phyloP scores from a whole-genome alignment of 2,797 vertebrate species.

The Heteromormyrus szaboi region DNA sequence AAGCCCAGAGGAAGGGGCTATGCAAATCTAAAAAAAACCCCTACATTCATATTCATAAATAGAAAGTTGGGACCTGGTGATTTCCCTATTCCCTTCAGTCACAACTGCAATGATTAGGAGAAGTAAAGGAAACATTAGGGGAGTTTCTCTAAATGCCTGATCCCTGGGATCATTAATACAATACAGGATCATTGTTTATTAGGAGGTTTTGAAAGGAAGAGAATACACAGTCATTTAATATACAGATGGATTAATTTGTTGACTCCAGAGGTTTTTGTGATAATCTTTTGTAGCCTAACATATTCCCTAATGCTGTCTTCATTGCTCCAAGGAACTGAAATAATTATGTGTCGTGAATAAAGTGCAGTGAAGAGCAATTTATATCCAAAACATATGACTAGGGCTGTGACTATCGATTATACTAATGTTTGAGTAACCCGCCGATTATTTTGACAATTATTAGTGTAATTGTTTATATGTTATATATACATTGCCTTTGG shows the following conservation, averaged over 20 bases:
- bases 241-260: slow-evolving; percentile 46
- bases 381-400: neutral
- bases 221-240: slow-evolving; percentile 36
- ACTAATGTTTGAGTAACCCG: neutral
- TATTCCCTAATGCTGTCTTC: slow-evolving; percentile 36
- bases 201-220: slow-evolving; percentile 31
- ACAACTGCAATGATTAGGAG: slow-evolving; percentile 28
- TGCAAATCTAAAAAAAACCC: neutral
- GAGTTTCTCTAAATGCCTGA: slow-evolving; percentile 34
- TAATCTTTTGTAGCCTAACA: slow-evolving; percentile 37
- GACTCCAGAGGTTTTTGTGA: slow-evolving; percentile 33
- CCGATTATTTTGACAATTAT: neutral
- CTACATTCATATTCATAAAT: slow-evolving; percentile 24
- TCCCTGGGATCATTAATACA: slow-evolving; percentile 31
- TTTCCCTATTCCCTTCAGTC: slow-evolving; percentile 6
- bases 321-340: slow-evolving; percentile 29
- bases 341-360: slow-evolving; percentile 34
- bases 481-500: neutral
- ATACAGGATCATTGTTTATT: slow-evolving; percentile 33
- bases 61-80: slow-evolving; percentile 10
- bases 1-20: neutral
- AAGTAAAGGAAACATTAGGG: slow-evolving; percentile 31
- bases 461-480: neutral
- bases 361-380: slow-evolving; percentile 20
- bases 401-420: neutral